Evolutionary conservation across 1,140 invertebrate species (phyloP), one percentile per base, ranked within the genome.

Genomic region (Forficula auricularia): DNA sequence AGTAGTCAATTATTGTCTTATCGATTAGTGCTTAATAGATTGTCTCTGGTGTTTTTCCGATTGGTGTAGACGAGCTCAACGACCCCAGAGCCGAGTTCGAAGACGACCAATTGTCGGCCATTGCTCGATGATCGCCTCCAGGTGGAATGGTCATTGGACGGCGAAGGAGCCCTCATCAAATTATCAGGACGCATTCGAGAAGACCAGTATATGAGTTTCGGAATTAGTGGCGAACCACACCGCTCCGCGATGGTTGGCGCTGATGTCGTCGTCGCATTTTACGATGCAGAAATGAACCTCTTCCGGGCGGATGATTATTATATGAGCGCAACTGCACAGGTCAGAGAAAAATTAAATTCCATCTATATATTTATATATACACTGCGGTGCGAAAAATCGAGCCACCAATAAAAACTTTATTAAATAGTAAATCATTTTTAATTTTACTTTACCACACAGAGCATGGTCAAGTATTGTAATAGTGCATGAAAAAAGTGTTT

Each of bases 191-290:
- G 73, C 19, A 82, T 90, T 20, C 63, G 68, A 9, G 78, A 84
- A 45, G 77, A 87, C 53, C 81, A 91, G 56, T 92, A 89, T 53
- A 80, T 91, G 58, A 77, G 84, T 1, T 86, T 92, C 46, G 87
- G 87, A 0, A 61, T 88, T 1, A 86, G 82, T 2, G 85, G 83
- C 0, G 70, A 69, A 20, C 70, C 80, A 45, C 78, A 75, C 3
- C 61, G 57, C 36, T 52, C 63, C 15, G 53, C 59, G 36, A 72
- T 72, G 73, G 55, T 85, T 15, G 82, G 82, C 6, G 77, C 78
- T 1, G 87, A 91, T 55, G 77, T 90, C 0, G 79, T 82, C 0
- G 79, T 92, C 0, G 76, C 79, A 2, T 89, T 78, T 45, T 85
- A 81, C 62, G 73, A 86, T 53, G 71, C 67, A 15, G 72, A 65